A percentile compares a stretch with the other conserved stretches of the same genome.
phyloP scores from a whole-genome alignment of 2,113 vertebrate genomes.

The Smithornis capensis region DNA sequence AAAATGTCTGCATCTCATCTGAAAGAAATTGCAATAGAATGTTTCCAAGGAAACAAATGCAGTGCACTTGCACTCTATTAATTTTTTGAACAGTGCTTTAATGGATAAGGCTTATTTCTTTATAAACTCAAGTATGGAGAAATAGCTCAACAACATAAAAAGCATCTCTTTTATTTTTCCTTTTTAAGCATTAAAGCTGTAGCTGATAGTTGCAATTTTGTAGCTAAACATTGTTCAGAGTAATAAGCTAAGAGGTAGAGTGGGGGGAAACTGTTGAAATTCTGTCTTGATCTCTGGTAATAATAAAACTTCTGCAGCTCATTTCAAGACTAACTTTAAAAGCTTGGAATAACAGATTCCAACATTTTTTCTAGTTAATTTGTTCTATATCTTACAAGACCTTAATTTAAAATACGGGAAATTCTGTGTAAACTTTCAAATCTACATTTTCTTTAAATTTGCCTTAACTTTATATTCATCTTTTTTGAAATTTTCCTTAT shows the following conservation, averaged over 20 bases:
- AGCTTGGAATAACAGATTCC: neutral
- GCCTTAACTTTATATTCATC: neutral
- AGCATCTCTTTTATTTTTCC: neutral
- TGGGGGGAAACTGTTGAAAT: neutral
- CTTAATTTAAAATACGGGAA: neutral
- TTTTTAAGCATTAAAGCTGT: neutral
- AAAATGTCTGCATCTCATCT: constrained; percentile 70
- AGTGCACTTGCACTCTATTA: constrained; percentile 65
- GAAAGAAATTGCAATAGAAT: constrained; percentile 65
- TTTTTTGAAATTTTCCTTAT: neutral
- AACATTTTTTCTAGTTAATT: neutral
- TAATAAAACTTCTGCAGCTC: neutral
- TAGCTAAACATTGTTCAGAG: neutral
- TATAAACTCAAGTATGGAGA: constrained; percentile 27
- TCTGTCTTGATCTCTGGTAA: neutral
- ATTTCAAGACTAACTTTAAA: neutral
- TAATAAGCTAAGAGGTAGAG: neutral
- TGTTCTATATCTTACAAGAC: neutral
- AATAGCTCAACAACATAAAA: constrained; percentile 6
- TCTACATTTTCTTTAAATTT: neutral
- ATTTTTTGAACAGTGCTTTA: constrained; percentile 63
- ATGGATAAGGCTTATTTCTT: constrained; percentile 35
- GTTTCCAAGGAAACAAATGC: constrained; percentile 76
- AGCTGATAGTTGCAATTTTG: neutral
- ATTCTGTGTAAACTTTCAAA: neutral